phyloP scores from a whole-genome alignment of 2,113 vertebrate species.

The Pterophyllum scalare region DNA sequence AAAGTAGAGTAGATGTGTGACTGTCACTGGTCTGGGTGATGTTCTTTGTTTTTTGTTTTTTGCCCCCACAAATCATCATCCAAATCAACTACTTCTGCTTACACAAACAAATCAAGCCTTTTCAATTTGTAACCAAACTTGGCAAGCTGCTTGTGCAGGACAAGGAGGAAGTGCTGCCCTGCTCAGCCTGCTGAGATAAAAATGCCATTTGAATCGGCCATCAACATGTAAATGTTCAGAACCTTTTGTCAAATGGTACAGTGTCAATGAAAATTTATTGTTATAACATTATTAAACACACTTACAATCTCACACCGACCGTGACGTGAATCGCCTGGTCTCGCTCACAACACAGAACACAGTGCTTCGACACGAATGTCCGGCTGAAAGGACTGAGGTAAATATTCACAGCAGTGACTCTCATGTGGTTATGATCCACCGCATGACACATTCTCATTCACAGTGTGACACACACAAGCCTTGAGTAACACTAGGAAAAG shows the following conservation, averaged over 20 bases:
- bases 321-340: neutral
- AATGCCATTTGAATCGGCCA: neutral
- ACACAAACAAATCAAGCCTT: neutral
- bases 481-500: constrained; percentile 80
- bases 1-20: neutral
- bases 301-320: neutral
- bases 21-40: neutral
- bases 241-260: constrained; percentile 27
- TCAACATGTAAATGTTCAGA: neutral
- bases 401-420: constrained; percentile 19
- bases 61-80: neutral
- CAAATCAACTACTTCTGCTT: neutral
- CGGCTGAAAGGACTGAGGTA: constrained; percentile 58
- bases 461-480: neutral
- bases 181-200: neutral
- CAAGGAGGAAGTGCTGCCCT: neutral
- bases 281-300: neutral
- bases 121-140: neutral
- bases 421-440: neutral
- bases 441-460: neutral
- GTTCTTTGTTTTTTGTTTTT: too few relatives aligned
- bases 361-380: constrained; percentile 18
- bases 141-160: neutral
- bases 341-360: constrained; percentile 6
- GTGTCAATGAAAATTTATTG: neutral